phyloP scores from a whole-genome alignment of 2,888 invertebrate species.

The Tiliacea citrago region DNA sequence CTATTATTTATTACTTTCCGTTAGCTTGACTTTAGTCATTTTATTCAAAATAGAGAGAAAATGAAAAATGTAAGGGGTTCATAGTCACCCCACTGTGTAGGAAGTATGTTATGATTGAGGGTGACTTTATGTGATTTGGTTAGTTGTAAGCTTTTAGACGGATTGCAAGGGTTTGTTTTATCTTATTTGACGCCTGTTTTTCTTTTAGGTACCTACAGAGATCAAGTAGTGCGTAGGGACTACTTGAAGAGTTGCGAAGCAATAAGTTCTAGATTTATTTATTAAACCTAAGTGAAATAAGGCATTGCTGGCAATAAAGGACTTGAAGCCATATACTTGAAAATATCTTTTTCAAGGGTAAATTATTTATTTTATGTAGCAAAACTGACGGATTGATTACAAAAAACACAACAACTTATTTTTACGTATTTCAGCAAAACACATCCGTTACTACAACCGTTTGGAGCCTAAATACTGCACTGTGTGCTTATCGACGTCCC shows the following conservation, averaged over 20 bases:
- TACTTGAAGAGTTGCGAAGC: not conserved
- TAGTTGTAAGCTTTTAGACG: slow-evolving; percentile 73
- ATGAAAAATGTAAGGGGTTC: slow-evolving; percentile 73
- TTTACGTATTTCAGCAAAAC: not conserved
- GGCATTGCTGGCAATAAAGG: not conserved
- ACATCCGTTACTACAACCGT: not conserved
- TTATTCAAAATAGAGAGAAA: slow-evolving; percentile 74
- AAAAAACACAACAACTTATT: too few relatives aligned
- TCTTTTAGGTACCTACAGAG: not conserved
- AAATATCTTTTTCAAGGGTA: not conserved
- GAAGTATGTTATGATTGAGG: slow-evolving; percentile 80
- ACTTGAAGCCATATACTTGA: not conserved
- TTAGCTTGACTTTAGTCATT: slow-evolving; percentile 72
- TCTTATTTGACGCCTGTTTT: slow-evolving; percentile 36
- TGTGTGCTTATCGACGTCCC: not conserved
- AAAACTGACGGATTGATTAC: too few relatives aligned
- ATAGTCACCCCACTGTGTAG: slow-evolving; percentile 67
- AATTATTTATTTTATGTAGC: not conserved
- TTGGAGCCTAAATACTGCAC: not conserved
- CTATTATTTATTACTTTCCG: slow-evolving; percentile 80
- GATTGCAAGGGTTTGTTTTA: slow-evolving; percentile 63
- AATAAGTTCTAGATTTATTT: slow-evolving; percentile 23
- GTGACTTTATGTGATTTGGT: slow-evolving; percentile 78
- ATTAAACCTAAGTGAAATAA: not conserved
- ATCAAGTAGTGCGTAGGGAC: slow-evolving; percentile 21